phyloP scores from a whole-genome alignment of 1,140 invertebrate species.

The Drosophila ambigua region DNA sequence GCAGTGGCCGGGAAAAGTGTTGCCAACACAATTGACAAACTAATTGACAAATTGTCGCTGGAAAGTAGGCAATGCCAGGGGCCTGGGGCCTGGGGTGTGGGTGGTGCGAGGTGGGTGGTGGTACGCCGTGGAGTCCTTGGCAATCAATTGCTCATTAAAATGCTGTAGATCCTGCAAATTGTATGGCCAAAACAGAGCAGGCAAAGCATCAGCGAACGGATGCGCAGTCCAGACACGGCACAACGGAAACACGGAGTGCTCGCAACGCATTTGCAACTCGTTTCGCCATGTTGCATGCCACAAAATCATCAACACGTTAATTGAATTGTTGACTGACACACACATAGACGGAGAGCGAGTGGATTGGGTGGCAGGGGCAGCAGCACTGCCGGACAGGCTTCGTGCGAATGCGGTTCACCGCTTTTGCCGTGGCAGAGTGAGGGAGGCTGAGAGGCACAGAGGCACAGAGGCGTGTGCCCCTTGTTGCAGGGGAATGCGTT shows the following conservation, averaged over 20 bases:
- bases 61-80: constrained; percentile 21
- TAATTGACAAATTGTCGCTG: constrained; percentile 72
- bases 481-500: constrained; percentile 74
- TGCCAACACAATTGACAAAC: constrained; percentile 61
- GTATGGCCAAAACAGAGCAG: constrained; percentile 2
- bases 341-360: constrained; percentile 25
- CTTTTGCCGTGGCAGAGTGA: constrained; percentile 14
- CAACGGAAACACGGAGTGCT: constrained; percentile 3
- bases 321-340: constrained; percentile 83
- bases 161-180: constrained; percentile 42
- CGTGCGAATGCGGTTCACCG: constrained; percentile 76
- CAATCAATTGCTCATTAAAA: constrained; percentile 80
- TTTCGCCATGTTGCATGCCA: constrained; percentile 74
- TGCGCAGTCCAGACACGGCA: neutral
- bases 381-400: constrained; percentile 29
- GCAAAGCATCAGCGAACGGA: neutral
- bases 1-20: constrained; percentile 46
- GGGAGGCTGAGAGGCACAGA: neutral
- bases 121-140: neutral
- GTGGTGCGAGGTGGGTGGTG: too few relatives aligned
- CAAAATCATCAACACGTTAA: constrained; percentile 83
- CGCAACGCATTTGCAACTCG: constrained; percentile 51
- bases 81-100: neutral
- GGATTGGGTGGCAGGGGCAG: neutral
- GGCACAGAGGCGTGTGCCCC: constrained; percentile 1